Evolutionary conservation across 1,140 invertebrate genomes (phyloP), one percentile per base, ranked within the genome.

Genomic region (Drosophila athabasca): DNA sequence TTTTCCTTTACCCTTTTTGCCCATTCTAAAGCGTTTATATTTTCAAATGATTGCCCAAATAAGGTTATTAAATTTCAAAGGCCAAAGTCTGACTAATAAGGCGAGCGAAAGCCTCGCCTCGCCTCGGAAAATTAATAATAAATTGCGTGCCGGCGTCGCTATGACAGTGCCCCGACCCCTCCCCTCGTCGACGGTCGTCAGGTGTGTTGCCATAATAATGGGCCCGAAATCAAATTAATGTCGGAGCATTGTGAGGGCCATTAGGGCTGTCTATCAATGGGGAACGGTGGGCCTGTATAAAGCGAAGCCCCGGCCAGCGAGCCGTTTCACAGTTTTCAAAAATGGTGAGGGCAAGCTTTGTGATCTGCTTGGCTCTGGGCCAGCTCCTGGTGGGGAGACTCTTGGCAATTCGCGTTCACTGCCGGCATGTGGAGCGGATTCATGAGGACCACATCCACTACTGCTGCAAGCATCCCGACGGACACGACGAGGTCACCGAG

Each of bases 1-100:
- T 91, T 95, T 95, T 22, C 93, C 93, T 65, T 87, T 87, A 90
- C 94, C 94, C 90, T 96, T 96, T 90, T 96, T 96, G 13, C 93
- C 92, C 94, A 94, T 94, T 76, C 90, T 92, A 9, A 39, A 53
- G 51, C 31, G 35, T 26, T 74, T 49, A 22, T 22, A 1, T 50
- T 46, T 19, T 11, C 49, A 43, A 75, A 58, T 59, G 41, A 46
- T 17, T 41, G 7, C 41, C 7, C 50, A 61, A 78, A 78, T 62
- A 61, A 24, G 69, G 62, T 87, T 87, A 87, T 70, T 54, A 54
- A 79, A 62, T 80, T 84, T 69, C 67, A 73, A 80, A 67, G 60
- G 57, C 48, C 67, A 65, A 79, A 57, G 41, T 50, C 13, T 24
- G 64, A 67, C 73, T 84, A 83, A 84, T 84, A 77, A 74, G 24